These are phyloP conservation scores for Pimephales promelas DNA, from an alignment of 2,113 vertebrate species.

Conservation along the genomic window DNA sequence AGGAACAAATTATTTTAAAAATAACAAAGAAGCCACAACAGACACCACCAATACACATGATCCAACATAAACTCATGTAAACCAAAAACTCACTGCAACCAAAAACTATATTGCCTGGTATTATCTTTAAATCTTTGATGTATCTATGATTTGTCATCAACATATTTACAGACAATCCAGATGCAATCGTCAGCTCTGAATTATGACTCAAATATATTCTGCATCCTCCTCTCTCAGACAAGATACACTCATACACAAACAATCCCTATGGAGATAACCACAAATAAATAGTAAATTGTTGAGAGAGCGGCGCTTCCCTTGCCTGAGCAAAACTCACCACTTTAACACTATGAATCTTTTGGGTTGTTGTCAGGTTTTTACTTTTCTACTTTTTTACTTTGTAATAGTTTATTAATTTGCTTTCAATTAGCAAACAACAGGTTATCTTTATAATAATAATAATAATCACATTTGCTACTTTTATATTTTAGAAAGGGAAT, in stretches of 20 bases:
- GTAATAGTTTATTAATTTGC: neutral
- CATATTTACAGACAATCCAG: neutral
- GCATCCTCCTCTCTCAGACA: neutral
- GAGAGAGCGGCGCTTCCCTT: neutral
- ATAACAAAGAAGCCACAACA: neutral
- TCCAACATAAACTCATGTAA: neutral
- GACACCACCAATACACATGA: neutral
- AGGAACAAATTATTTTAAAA: neutral
- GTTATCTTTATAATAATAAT: neutral
- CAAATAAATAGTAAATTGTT: neutral
- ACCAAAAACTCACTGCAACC: no score
- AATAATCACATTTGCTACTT: neutral
- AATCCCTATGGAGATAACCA: neutral
- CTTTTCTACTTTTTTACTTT: no score
- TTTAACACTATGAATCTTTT: neutral
- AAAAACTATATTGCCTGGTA: neutral
- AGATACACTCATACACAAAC: neutral
- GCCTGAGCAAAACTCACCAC: neutral
- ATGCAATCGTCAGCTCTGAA: neutral
- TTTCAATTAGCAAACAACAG: neutral
- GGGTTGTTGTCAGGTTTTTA: neutral
- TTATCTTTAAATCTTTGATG: neutral
- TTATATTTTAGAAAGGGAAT: neutral
- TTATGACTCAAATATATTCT: neutral
- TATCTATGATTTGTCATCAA: neutral